Percentiles rank a stretch among this genome's conserved stretches.
These are phyloP conservation scores for Aptenodytes patagonicus DNA, from an alignment of 2,113 vertebrate genomes.

Conservation along the genomic window DNA sequence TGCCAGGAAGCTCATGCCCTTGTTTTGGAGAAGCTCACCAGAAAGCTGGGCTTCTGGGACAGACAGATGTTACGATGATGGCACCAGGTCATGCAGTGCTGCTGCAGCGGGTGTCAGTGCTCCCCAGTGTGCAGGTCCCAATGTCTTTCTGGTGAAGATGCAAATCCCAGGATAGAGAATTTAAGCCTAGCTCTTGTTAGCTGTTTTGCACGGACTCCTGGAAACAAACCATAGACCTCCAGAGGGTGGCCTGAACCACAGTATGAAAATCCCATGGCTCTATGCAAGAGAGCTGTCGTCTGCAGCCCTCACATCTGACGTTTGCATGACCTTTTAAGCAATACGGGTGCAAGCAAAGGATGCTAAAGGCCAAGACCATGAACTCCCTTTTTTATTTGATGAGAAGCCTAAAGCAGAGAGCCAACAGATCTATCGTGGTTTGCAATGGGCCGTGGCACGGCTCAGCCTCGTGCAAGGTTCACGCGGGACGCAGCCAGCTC, in stretches of 20 bases:
- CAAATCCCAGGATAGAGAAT: neutral
- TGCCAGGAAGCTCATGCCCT: neutral
- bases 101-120: neutral
- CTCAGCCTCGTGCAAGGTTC: neutral
- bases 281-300: fast-evolving
- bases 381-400: neutral
- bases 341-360: fast-evolving
- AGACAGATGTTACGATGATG: fast-evolving
- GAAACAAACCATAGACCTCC: neutral
- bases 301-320: fast-evolving
- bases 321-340: neutral
- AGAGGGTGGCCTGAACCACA: neutral
- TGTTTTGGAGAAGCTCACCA: neutral
- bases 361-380: neutral
- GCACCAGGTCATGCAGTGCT: neutral
- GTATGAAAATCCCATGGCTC: neutral
- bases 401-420: neutral
- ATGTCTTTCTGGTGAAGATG: neutral
- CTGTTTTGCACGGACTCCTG: neutral
- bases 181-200: neutral
- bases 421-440: neutral
- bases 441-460: fast-evolving
- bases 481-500: fast-evolving
- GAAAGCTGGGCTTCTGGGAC: neutral
- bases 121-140: neutral